A percentile compares a stretch with the other conserved stretches of the same genome.
These are phyloP conservation scores for Pogonognathellus flavescens DNA, from an alignment of 1,140 invertebrate genomes.

Conservation along the genomic window DNA sequence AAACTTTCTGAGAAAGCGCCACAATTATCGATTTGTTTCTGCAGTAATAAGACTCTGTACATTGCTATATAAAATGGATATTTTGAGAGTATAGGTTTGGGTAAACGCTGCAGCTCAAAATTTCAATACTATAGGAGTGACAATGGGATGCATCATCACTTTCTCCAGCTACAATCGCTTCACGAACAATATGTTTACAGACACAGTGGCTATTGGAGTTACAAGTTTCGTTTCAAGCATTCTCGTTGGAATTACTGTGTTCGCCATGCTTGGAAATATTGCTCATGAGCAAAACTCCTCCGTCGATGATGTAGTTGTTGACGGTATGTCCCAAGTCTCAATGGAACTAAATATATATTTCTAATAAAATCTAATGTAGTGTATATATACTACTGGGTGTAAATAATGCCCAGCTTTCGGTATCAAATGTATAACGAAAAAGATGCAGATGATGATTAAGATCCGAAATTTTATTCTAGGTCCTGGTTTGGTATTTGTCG, in stretches of 20 bases:
- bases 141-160: conserved; percentile 92
- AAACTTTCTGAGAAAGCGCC: no score
- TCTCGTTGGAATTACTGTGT: conserved; percentile 88
- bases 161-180: conserved; percentile 96
- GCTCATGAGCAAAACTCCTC: conserved; percentile 83
- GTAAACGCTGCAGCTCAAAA: conserved; percentile 92
- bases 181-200: conserved; percentile 88
- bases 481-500: conserved; percentile 88
- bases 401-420: no score
- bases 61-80: no score
- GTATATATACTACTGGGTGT: no score
- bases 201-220: conserved; percentile 84
- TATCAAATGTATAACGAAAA: no score
- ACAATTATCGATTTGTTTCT: no score
- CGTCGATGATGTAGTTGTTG: conserved; percentile 85
- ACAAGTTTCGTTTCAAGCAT: conserved; percentile 88
- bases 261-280: conserved; percentile 89
- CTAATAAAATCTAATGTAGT: no score
- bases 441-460: no score
- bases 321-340: conserved; percentile 77
- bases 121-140: conserved; percentile 92
- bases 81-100: conserved; percentile 81
- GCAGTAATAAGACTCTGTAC: no score
- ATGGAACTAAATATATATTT: neutral
- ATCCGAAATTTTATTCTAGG: conserved; percentile 75